phyloP scores from a whole-genome alignment of 2,113 vertebrate species.

The Micronycteris hirsuta region DNA sequence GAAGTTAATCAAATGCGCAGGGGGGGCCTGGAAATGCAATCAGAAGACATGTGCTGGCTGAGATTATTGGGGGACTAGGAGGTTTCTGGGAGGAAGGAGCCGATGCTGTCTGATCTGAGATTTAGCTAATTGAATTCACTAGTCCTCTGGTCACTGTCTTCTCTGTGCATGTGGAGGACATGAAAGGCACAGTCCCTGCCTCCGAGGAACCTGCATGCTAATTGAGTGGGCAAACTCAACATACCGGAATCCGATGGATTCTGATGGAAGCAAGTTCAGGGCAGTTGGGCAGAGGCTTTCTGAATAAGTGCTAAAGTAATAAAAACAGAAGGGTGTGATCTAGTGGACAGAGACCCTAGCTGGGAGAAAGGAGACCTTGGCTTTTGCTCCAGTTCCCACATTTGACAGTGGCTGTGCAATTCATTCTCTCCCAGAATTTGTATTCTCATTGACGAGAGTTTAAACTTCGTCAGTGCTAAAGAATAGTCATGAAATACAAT shows the following conservation, averaged over 20 bases:
- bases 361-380: not conserved
- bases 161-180: not conserved
- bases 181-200: not conserved
- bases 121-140: conserved; percentile 22
- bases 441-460: not conserved
- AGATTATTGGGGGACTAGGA: not conserved
- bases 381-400: not conserved
- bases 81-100: not conserved
- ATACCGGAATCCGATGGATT: not conserved
- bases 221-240: not conserved
- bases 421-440: not conserved
- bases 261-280: not conserved
- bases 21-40: not conserved
- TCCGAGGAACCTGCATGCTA: not conserved
- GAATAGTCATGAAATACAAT: not conserved
- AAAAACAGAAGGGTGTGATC: not conserved
- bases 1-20: not conserved
- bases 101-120: not conserved
- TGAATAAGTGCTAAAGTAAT: not conserved
- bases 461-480: not conserved
- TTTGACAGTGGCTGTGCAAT: not conserved
- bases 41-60: not conserved
- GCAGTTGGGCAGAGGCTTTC: not conserved
- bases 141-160: not conserved
- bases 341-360: not conserved